A percentile compares a stretch with the other conserved stretches of the same genome.
Evolutionary conservation across 2,888 invertebrate species (phyloP).

Genomic region (Macaria liturata): DNA sequence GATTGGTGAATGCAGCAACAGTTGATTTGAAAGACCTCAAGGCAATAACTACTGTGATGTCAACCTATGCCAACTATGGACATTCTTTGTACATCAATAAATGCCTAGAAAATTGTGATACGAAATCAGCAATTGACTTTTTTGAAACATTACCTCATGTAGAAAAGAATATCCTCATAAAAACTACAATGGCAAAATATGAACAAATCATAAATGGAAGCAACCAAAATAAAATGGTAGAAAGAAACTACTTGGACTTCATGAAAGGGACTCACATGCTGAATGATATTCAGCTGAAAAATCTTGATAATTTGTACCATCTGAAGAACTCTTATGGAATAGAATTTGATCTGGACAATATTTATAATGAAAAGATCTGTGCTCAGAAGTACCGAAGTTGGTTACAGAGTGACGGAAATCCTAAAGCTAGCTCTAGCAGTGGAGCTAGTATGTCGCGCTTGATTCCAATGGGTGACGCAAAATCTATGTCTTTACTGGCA

Average conservation of each 20-base stretch:
- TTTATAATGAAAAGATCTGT: constrained; percentile 57
- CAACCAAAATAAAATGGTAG: constrained; percentile 47
- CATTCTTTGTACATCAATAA: constrained; percentile 65
- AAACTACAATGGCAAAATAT: constrained; percentile 62
- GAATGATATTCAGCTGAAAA: constrained; percentile 51
- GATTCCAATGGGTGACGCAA: constrained; percentile 48
- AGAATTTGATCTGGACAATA: constrained; percentile 54
- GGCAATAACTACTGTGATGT: constrained; percentile 60
- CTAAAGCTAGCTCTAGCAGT: constrained; percentile 50
- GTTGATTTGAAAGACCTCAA: constrained; percentile 67
- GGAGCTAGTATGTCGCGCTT: constrained; percentile 56
- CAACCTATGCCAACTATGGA: constrained; percentile 57
- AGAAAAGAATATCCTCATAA: constrained; percentile 59
- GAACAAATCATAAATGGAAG: constrained; percentile 64
- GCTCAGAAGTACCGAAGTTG: constrained; percentile 46
- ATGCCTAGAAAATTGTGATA: constrained; percentile 68
- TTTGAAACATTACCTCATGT: constrained; percentile 54
- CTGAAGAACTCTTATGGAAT: constrained; percentile 68
- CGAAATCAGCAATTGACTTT: constrained; percentile 63
- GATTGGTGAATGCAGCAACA: constrained; percentile 54
- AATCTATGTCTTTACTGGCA: constrained; percentile 48
- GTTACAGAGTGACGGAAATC: constrained; percentile 42
- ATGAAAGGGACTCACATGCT: constrained; percentile 65
- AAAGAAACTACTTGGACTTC: constrained; percentile 76
- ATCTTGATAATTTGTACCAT: constrained; percentile 67